A percentile compares a stretch with the other conserved stretches of the same genome.
phyloP scores from a whole-genome alignment of 1,140 invertebrate species.

The Chrysopa pallens region DNA sequence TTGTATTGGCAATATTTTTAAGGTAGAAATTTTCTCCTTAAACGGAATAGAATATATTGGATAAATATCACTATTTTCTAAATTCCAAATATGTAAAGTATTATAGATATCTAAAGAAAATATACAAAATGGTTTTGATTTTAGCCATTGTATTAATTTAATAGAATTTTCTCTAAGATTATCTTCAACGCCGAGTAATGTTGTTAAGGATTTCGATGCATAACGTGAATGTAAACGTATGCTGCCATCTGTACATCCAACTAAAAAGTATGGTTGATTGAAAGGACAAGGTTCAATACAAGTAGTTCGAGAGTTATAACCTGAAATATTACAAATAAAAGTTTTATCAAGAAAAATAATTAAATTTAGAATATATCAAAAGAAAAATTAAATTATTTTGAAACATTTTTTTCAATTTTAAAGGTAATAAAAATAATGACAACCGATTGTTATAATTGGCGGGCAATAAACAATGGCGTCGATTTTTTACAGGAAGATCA shows the following conservation, averaged over 20 bases:
- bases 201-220: conserved; percentile 14
- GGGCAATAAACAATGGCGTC: too few species aligned
- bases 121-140: conserved; percentile 14
- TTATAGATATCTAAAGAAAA: conserved; percentile 16
- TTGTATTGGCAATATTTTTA: conserved; percentile 11
- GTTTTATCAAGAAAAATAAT: background rate
- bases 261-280: conserved; percentile 14
- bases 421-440: too few species aligned
- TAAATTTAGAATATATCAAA: background rate
- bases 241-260: conserved; percentile 15
- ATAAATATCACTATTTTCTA: conserved; percentile 16
- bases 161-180: conserved; percentile 6
- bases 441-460: too few species aligned
- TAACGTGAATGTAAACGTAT: conserved; percentile 13
- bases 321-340: conserved; percentile 7
- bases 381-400: background rate
- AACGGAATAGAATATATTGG: conserved; percentile 15
- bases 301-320: conserved; percentile 3
- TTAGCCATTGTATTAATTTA: conserved; percentile 17
- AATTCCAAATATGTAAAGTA: conserved; percentile 18
- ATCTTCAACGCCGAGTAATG: conserved; percentile 12
- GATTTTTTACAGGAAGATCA: too few species aligned
- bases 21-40: conserved; percentile 13
- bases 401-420: too few species aligned
- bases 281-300: conserved; percentile 17